Conservation (phyloP, 2,888 invertebrate species). For the Netelia inedita region DNA sequence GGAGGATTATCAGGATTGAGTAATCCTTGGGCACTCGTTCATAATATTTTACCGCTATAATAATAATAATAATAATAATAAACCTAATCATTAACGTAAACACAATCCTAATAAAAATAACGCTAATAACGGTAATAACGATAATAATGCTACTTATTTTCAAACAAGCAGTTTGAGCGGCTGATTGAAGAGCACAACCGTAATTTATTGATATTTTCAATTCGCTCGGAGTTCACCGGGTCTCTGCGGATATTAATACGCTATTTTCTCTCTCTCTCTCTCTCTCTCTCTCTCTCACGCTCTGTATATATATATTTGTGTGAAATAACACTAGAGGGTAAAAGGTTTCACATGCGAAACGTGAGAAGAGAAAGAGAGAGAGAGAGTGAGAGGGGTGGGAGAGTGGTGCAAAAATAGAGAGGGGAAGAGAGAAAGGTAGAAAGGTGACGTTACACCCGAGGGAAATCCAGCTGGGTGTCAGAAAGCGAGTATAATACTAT, state of each 20-base stretch:
- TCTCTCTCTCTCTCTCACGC: no score
- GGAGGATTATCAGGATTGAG: no score
- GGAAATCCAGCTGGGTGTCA: slow-evolving; percentile 74
- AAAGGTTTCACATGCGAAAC: slow-evolving; percentile 52
- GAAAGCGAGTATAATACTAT: slow-evolving; percentile 62
- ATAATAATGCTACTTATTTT: no score
- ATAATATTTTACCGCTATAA: no score
- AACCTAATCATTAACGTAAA: no score
- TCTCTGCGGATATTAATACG: slow-evolving; percentile 50
- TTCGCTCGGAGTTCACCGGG: slow-evolving; percentile 36
- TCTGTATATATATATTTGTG: background rate
- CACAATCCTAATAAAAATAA: no score
- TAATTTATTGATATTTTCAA: slow-evolving; percentile 56
- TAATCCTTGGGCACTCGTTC: no score
- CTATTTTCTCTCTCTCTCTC: no score
- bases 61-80: no score
- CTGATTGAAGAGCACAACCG: slow-evolving; percentile 19
- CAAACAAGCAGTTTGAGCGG: background rate
- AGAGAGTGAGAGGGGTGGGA: background rate
- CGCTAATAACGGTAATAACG: no score
- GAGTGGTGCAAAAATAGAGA: background rate
- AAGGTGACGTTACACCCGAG: slow-evolving; percentile 71
- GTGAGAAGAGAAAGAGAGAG: slow-evolving; percentile 17
- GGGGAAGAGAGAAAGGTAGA: slow-evolving; percentile 21
- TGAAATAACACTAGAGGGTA: slow-evolving; percentile 28